Evolutionary conservation across 1,140 invertebrate species (phyloP), one percentile per base, ranked within the genome.

Genomic region (Tetragonula clypearis): DNA sequence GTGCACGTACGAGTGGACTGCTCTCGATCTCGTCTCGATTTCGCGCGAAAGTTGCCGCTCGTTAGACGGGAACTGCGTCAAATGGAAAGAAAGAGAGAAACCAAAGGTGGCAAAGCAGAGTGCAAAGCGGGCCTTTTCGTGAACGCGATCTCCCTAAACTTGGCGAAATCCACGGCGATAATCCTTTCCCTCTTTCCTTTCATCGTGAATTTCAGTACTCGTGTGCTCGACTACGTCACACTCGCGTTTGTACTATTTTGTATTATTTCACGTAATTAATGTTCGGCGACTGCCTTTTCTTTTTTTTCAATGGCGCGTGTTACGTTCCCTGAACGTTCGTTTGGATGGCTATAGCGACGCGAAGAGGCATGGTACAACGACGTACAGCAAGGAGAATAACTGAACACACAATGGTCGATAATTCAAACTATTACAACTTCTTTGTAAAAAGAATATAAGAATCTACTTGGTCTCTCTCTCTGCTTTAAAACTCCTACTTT

Each of bases 191-290:
- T 79, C 65, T 78, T 62, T 69, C 56, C 72, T 68, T 79, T 49
- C 41, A 49, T 92, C 90, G 91, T 92, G 91, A 92, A 91, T 92
- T 91, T 92, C 87, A 86, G 84, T 87, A 86, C 81, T 78, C 77
- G 81, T 83, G 79, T 74, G 85, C 75, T 60, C 65, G 56, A 23
- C 69, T 75, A 77, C 41, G 83, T 81, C 84, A 56, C 53, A 53
- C 62, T 73, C 66, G 55, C 80, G 84, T 79, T 85, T 49, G 41
- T 56, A 84, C 82, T n/a, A n/a, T n/a, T n/a, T n/a, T n/a, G n/a
- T 86, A 82, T 35, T 35, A 35, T 35, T 35, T 2, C 79, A 60
- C 62, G 77, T 86, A 82, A 88, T 89, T 88, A 88, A 68, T 66
- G 49, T 72, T 35, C 55, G 2, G 53, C 35, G 12, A 11, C 69